Base-by-base conservation (phyloP, 2,113 vertebrate species). In the Notechis scutatus region DNA sequence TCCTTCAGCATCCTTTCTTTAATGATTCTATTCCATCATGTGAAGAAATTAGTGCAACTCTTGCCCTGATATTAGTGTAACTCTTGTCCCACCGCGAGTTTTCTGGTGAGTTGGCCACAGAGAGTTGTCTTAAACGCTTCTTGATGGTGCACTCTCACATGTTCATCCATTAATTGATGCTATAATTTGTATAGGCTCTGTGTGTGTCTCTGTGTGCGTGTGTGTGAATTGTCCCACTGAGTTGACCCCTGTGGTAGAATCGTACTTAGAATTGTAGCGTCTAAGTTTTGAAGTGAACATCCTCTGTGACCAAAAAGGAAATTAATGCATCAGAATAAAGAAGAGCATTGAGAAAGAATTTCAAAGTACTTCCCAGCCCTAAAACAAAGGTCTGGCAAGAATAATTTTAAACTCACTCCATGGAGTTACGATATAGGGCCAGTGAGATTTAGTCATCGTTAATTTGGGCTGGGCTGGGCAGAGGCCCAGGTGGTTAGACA, bases 271-370 rank as follows among this genome's bases (percentile, higher is more conserved):
- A 94, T 95, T 91, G 39, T 94, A 95, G 96, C 94, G 97, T 61
- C 97, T 95, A 92, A 94, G 95, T 92, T 92, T 95, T 96, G 95
- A 52, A 56, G 10, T 18, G 29, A 86, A 45, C 56, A 61, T 47
- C 23, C 12, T 91, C 93, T 88, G 91, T 95, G 95, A 86, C 45
- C 95, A 92, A 92, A 96, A 95, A 88, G 92, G 93, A 95, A 94
- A 91, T 95, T 95, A 96, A 96, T 96, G 91, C 96, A 96, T 92
- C 55, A 95, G 95, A 81, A 81, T 94, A 94, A 91, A 95, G 96
- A 97, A 95, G 95, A 97, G 94, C 95, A 95, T 95, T 96, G 96
- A 96, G 95, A 97, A 96, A 97, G 96, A 1, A 96, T 85, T 90
- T 90, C 42, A 21, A 29, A 87, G 11, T 56, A 29, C 20, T 87